phyloP scores from a whole-genome alignment of 2,888 invertebrate species.

The Trissonchulus latispiculum region DNA sequence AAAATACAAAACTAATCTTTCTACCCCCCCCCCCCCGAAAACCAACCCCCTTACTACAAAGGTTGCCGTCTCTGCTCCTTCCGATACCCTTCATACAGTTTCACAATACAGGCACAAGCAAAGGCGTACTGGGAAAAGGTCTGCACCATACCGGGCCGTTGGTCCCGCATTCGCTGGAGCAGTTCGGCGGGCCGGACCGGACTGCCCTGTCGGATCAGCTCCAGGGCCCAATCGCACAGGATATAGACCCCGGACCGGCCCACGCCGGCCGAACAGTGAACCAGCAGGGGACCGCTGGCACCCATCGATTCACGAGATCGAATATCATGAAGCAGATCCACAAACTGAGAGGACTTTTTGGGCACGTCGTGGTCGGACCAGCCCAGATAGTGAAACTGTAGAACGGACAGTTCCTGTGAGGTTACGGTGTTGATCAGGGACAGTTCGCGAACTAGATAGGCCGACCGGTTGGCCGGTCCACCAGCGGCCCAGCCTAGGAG shows the following conservation, averaged over 20 bases:
- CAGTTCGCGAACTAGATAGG: slow-evolving; percentile 13
- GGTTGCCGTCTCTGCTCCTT: no score
- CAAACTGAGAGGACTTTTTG: slow-evolving; percentile 17
- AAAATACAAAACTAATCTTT: no score
- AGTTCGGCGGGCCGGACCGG: slow-evolving; percentile 21
- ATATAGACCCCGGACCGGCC: slow-evolving; percentile 26
- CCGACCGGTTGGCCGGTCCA: no score
- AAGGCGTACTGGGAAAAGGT: slow-evolving; percentile 24
- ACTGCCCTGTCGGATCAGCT: slow-evolving; percentile 5
- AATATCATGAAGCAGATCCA: slow-evolving; percentile 15
- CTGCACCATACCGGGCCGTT: slow-evolving; percentile 25
- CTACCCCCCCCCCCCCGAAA: no score
- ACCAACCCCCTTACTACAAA: no score
- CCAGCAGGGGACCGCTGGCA: slow-evolving; percentile 20
- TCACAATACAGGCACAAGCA: slow-evolving; percentile 20
- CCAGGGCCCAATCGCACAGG: slow-evolving; percentile 20
- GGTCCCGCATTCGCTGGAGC: slow-evolving; percentile 19
- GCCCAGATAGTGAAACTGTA: slow-evolving; percentile 19
- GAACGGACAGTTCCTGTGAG: slow-evolving; percentile 5
- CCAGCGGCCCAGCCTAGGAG: no score
- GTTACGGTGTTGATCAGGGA: slow-evolving; percentile 18
- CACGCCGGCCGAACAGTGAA: slow-evolving; percentile 27
- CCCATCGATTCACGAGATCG: background rate
- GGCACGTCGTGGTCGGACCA: slow-evolving; percentile 27
- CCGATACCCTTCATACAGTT: background rate